Conservation (phyloP, 53 echinoderm and acorn worm genomes). For the Henricia sp. region DNA sequence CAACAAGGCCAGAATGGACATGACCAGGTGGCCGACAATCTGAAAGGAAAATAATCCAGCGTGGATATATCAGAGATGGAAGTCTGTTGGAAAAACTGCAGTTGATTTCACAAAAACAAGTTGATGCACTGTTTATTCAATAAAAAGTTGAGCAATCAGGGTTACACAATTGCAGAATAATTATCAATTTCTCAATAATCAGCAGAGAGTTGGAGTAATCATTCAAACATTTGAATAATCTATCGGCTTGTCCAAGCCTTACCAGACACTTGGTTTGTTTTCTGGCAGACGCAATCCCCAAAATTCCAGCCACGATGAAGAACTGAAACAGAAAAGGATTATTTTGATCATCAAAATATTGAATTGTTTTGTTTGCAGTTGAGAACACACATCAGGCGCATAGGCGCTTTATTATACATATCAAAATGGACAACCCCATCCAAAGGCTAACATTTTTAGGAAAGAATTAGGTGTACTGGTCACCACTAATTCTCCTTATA, state of each 20-base stretch:
- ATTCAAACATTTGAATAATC: too few species aligned
- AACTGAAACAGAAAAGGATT: not conserved
- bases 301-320: slow-evolving; percentile 46
- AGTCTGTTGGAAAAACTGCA: not conserved
- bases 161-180: too few species aligned
- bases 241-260: slow-evolving; percentile 2
- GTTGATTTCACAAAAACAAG: too few species aligned
- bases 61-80: not conserved
- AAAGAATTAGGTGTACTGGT: too few species aligned
- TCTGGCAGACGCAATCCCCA: slow-evolving; percentile 22
- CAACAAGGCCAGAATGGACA: slow-evolving; percentile 56
- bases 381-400: too few species aligned
- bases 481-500: too few species aligned
- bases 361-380: too few species aligned
- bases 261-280: slow-evolving; percentile 37
- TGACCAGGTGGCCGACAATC: slow-evolving; percentile 49
- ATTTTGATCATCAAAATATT: not conserved
- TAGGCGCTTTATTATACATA: too few species aligned
- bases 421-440: too few species aligned
- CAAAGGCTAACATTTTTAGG: too few species aligned
- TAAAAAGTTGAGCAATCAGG: not conserved
- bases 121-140: not conserved
- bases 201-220: too few species aligned
- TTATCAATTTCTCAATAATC: too few species aligned
- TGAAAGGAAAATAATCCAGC: not conserved